Conservation (phyloP, 2,888 invertebrate species). For the Labia minor region DNA sequence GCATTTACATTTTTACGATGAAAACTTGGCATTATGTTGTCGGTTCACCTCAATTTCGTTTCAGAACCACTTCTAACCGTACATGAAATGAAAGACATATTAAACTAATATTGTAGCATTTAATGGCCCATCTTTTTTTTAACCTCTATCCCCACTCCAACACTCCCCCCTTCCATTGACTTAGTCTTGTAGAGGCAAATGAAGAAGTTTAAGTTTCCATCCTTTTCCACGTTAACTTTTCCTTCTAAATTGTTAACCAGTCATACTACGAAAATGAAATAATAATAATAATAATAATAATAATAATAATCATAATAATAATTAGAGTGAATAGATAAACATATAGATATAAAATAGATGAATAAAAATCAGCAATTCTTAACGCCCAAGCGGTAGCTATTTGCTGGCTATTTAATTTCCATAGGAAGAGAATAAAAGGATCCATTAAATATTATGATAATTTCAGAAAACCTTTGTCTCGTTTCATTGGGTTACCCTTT, state of each 20-base stretch:
- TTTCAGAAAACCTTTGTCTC: not conserved
- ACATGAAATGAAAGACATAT: conserved; percentile 13
- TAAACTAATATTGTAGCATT: not conserved
- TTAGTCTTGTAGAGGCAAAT: not conserved
- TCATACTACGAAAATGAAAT: no score
- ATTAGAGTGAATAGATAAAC: no score
- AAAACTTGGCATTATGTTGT: conserved; percentile 13
- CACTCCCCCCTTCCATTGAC: no score
- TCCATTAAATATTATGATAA: conserved; percentile 1
- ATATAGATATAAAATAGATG: not conserved
- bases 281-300: no score
- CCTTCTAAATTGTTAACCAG: no score
- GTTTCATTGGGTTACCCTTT: not conserved
- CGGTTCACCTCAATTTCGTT: conserved; percentile 13
- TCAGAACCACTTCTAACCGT: not conserved
- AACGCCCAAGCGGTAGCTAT: no score
- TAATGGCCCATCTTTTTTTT: no score
- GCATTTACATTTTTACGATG: conserved; percentile 8
- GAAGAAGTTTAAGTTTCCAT: not conserved
- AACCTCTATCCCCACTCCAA: not conserved
- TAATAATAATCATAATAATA: no score
- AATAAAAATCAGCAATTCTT: not conserved
- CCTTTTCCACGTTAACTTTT: no score
- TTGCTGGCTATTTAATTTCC: not conserved
- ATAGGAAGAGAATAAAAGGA: not conserved